phyloP scores from a whole-genome alignment of 1,140 invertebrate species.

The Nylanderia fulva region DNA sequence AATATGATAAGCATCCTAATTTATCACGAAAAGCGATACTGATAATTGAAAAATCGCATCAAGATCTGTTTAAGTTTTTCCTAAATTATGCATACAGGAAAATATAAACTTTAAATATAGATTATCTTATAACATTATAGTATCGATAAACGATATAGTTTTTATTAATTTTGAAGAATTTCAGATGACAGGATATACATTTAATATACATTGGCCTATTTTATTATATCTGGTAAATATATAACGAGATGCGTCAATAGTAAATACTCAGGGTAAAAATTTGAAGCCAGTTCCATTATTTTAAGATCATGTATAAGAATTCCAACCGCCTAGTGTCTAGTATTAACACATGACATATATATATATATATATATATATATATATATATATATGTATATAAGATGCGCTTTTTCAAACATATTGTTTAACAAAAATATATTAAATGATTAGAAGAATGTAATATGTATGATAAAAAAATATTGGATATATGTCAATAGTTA shows the following conservation, averaged over 20 bases:
- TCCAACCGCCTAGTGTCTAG: conserved; percentile 28
- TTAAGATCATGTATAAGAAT: conserved; percentile 41
- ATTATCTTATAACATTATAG: not conserved
- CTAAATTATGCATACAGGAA: conserved; percentile 10
- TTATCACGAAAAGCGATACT: not conserved
- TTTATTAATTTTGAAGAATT: conserved; percentile 30
- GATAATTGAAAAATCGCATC: not conserved
- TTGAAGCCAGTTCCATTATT: conserved; percentile 54
- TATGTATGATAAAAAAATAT: not conserved
- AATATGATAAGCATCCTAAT: conserved; percentile 5
- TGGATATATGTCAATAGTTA: not conserved
- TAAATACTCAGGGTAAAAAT: conserved; percentile 62
- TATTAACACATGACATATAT: conserved; percentile 16
- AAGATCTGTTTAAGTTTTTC: conserved; percentile 22
- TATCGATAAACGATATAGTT: conserved; percentile 37
- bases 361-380: too few relatives aligned
- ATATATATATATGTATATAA: not conserved
- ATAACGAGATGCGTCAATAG: conserved; percentile 47
- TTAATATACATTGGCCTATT: conserved; percentile 62
- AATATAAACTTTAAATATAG: conserved; percentile 9
- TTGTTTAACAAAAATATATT: not conserved
- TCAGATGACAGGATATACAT: conserved; percentile 27
- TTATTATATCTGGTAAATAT: conserved; percentile 13
- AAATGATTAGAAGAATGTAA: conserved; percentile 1
- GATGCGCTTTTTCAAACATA: not conserved